phyloP scores from a whole-genome alignment of 2,888 invertebrate genomes.

The Temnothorax rugatulus region DNA sequence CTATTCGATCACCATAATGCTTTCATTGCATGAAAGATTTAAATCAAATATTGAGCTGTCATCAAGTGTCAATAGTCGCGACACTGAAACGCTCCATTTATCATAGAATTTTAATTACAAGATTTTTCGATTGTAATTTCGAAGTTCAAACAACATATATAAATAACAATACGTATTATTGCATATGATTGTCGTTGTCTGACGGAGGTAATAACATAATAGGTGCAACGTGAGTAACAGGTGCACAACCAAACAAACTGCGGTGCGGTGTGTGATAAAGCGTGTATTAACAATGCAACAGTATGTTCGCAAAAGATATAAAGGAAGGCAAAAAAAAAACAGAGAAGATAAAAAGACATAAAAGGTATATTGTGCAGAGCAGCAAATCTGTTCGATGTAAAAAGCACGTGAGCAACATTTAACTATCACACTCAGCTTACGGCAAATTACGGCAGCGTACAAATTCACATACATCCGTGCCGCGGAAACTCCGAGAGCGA shows the following conservation, averaged over 20 bases:
- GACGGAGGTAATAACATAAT: neutral
- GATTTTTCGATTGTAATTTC: neutral
- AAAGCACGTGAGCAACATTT: constrained; percentile 29
- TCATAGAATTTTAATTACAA: neutral
- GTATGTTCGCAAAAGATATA: neutral
- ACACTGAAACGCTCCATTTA: neutral
- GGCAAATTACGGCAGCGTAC: constrained; percentile 46
- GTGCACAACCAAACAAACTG: constrained; percentile 22
- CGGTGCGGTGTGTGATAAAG: neutral
- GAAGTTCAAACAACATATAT: neutral
- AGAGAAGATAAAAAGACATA: neutral
- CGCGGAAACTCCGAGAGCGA: constrained; percentile 42
- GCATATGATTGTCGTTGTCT: neutral
- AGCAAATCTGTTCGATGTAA: neutral
- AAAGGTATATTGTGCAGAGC: neutral
- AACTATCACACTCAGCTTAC: constrained; percentile 8
- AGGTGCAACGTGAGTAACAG: constrained; percentile 26
- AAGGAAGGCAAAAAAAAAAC: neutral
- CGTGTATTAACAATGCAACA: neutral
- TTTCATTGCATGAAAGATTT: neutral
- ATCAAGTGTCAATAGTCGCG: neutral
- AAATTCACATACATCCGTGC: constrained; percentile 41
- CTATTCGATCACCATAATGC: neutral
- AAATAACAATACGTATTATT: constrained; percentile 4
- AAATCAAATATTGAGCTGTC: neutral